Conservation (phyloP, 2,888 invertebrate genomes). For the Ophion slaviceki region DNA sequence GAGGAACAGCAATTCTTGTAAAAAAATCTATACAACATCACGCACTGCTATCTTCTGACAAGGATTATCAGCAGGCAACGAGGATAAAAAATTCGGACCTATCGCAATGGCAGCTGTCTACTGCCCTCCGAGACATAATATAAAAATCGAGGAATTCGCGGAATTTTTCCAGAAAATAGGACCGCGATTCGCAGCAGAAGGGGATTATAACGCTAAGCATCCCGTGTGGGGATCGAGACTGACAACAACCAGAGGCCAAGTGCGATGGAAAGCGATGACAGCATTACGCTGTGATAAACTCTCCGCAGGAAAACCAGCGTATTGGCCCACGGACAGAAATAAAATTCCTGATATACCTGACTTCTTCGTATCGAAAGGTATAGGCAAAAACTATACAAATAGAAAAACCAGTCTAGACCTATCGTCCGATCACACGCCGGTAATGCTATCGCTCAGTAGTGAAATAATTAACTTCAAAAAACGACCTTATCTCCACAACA, state of each 20-base stretch:
- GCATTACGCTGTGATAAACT: constrained; percentile 16
- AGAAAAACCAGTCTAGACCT: constrained; percentile 59
- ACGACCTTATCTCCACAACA: too few species aligned
- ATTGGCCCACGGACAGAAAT: constrained; percentile 69
- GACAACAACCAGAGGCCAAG: constrained; percentile 54
- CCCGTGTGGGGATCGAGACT: constrained; percentile 67
- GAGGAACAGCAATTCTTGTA: constrained; percentile 58
- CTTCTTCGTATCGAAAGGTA: constrained; percentile 67
- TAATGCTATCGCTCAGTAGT: constrained; percentile 57
- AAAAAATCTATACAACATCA: constrained; percentile 56
- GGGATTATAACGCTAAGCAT: constrained; percentile 68
- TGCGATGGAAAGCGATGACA: constrained; percentile 36
- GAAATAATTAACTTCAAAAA: too few species aligned
- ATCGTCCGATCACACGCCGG: too few species aligned
- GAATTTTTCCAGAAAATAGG: constrained; percentile 45
- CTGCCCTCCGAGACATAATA: constrained; percentile 24
- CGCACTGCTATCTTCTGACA: constrained; percentile 29
- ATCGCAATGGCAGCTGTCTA: too few species aligned
- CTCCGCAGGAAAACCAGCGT: constrained; percentile 68
- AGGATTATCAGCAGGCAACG: constrained; percentile 58
- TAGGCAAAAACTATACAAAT: constrained; percentile 53
- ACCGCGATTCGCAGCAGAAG: constrained; percentile 60
- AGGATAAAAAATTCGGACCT: too few species aligned
- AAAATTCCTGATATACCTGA: constrained; percentile 71
- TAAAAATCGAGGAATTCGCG: constrained; percentile 63